Percentiles rank a stretch among this genome's conserved stretches.
Conservation (phyloP, 2,113 vertebrate species). For the Tachycineta bicolor region DNA sequence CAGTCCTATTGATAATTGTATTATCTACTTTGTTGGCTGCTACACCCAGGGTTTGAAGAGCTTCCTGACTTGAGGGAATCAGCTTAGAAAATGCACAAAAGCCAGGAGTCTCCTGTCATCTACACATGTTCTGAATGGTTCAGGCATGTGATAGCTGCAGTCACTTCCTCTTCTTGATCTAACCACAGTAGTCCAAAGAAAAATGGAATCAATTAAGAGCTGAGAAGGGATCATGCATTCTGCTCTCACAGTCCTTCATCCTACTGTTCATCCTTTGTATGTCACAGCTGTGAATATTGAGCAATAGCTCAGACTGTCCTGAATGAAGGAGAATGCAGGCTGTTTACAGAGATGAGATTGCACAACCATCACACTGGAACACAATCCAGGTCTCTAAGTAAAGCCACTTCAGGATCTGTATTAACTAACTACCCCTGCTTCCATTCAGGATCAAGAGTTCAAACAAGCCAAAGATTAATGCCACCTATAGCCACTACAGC, state of each 20-base stretch:
- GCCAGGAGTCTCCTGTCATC: neutral
- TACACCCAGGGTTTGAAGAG: neutral
- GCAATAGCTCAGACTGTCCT: neutral
- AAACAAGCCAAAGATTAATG: neutral
- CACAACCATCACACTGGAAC: neutral
- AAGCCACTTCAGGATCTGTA: neutral
- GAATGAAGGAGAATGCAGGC: neutral
- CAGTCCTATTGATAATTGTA: neutral
- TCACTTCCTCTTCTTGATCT: neutral
- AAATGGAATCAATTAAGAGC: neutral
- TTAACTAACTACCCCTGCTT: neutral
- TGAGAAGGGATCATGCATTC: neutral
- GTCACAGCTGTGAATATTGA: neutral
- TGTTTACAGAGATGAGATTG: slow-evolving; percentile 18
- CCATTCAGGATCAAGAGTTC: neutral
- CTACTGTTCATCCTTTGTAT: neutral
- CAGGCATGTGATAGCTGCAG: neutral
- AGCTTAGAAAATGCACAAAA: neutral
- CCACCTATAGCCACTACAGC: neutral
- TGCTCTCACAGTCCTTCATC: neutral
- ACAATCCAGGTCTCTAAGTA: neutral
- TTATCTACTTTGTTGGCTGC: neutral
- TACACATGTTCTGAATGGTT: neutral
- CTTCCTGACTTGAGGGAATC: neutral
- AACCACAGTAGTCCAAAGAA: neutral